Evolutionary conservation across 1,140 invertebrate species (phyloP).

Genomic region (Aradophagus sp.): DNA sequence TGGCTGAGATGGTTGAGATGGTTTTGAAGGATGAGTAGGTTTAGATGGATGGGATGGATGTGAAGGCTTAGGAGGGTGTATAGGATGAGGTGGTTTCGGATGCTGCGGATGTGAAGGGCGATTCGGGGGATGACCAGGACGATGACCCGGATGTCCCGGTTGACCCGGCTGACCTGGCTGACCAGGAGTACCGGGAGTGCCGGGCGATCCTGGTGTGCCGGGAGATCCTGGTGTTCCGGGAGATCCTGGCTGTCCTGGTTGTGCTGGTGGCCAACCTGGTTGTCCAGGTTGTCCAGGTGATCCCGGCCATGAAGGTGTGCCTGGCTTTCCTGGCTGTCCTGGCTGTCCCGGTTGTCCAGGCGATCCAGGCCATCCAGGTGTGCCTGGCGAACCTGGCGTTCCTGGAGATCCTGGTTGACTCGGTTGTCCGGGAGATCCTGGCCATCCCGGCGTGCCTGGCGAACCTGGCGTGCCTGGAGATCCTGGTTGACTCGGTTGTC

Average conservation of each 20-base stretch:
- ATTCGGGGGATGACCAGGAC: conserved; percentile 7
- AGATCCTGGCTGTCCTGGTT: conserved; percentile 7
- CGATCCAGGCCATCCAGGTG: conserved; percentile 17
- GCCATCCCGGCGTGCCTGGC: not conserved
- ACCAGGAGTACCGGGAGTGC: conserved; percentile 19
- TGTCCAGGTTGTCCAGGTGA: conserved; percentile 1
- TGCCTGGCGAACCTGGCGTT: conserved; percentile 10
- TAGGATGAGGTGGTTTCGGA: conserved; percentile 35
- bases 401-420: conserved; percentile 4
- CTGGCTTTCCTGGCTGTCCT: not conserved
- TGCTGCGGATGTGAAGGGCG: conserved; percentile 1
- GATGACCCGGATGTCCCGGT: not conserved
- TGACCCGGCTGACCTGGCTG: conserved; percentile 1
- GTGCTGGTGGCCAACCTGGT: too few species aligned
- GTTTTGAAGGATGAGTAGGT: conserved; percentile 12
- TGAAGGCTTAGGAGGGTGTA: conserved; percentile 15
- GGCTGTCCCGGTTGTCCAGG: conserved; percentile 10
- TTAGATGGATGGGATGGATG: conserved; percentile 9
- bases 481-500: conserved; percentile 18
- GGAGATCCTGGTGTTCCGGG: conserved; percentile 10
- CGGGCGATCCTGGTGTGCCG: conserved; percentile 13
- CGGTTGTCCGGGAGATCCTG: not conserved
- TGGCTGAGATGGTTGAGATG: conserved; percentile 25
- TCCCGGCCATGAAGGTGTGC: not conserved
- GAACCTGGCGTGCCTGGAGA: conserved; percentile 5